Conservation (phyloP, 2,113 vertebrate species). For the Elaphurus davidianus region DNA sequence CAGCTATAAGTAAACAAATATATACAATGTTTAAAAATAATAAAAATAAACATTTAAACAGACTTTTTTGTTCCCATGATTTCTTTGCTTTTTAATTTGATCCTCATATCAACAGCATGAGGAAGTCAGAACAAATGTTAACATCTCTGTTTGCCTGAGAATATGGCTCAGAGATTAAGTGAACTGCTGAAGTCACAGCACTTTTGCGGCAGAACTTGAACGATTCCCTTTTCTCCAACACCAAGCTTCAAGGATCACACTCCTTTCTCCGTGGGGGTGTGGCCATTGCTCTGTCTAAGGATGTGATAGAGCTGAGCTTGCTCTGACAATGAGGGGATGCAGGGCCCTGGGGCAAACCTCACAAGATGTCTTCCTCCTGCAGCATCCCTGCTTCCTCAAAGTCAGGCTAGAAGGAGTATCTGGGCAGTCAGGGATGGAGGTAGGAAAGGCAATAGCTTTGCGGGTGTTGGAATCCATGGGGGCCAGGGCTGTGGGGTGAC, state of each 20-base stretch:
- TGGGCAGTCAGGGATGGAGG: background rate
- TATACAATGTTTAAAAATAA: background rate
- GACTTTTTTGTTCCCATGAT: background rate
- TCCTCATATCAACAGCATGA: background rate
- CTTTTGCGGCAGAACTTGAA: background rate
- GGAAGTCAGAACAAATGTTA: background rate
- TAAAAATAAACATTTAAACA: background rate
- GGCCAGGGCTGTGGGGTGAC: background rate
- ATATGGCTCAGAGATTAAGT: background rate
- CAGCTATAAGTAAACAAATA: background rate
- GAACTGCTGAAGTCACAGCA: background rate
- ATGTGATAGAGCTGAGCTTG: background rate
- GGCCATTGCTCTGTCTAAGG: background rate
- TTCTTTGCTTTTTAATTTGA: background rate
- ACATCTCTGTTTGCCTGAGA: background rate
- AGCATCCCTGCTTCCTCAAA: background rate
- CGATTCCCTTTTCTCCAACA: background rate
- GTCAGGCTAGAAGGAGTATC: background rate
- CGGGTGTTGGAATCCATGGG: rapidly evolving
- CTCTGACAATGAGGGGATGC: background rate
- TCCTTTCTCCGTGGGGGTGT: background rate
- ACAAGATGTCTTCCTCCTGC: background rate
- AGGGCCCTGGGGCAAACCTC: background rate
- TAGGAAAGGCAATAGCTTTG: background rate
- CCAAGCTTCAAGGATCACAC: background rate